phyloP scores from a whole-genome alignment of 2,888 invertebrate species.

The Callinectes sapidus region DNA sequence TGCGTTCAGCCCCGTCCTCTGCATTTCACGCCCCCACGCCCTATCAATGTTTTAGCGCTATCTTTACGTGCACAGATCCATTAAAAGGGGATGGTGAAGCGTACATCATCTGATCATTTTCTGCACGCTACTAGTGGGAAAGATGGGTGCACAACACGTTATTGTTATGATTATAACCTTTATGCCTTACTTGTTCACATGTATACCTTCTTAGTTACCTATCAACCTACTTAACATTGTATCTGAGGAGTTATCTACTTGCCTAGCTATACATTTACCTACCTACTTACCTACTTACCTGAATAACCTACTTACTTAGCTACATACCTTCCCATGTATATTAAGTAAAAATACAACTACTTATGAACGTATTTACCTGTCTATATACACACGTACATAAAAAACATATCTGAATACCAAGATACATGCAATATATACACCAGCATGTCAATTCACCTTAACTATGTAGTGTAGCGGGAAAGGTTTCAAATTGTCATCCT shows the following conservation, averaged over 20 bases:
- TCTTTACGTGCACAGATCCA: neutral
- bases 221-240: too few relatives aligned
- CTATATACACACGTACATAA: too few relatives aligned
- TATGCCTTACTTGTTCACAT: neutral
- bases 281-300: too few relatives aligned
- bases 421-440: neutral
- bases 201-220: neutral
- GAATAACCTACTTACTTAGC: too few relatives aligned
- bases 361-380: too few relatives aligned
- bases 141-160: neutral
- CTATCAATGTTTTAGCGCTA: neutral
- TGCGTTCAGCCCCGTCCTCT: neutral
- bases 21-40: neutral
- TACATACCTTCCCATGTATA: too few relatives aligned
- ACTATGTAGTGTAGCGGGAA: too few relatives aligned
- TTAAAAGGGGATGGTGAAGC: neutral
- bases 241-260: too few relatives aligned
- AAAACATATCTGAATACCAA: neutral
- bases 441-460: neutral
- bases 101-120: neutral
- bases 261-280: too few relatives aligned
- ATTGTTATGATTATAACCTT: neutral
- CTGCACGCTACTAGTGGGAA: neutral
- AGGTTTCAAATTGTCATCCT: too few relatives aligned
- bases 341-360: too few relatives aligned